These are phyloP conservation scores for Seira ritae DNA, from an alignment of 2,888 invertebrate species.

Conservation along the genomic window DNA sequence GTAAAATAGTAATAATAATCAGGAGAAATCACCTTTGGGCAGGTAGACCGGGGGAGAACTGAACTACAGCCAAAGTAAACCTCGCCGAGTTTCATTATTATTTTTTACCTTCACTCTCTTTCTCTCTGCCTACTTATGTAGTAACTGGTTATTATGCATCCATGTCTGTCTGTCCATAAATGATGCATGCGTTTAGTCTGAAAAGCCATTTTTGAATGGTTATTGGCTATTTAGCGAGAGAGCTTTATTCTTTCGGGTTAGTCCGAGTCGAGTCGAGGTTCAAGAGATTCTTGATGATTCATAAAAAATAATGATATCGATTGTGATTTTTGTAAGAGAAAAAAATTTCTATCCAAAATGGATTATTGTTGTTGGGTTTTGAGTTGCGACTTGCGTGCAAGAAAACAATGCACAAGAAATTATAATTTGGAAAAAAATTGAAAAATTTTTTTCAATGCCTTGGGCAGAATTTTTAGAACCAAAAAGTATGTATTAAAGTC, in stretches of 20 bases:
- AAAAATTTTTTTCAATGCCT: no score
- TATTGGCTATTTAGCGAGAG: conserved; percentile 41
- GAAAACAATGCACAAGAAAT: no score
- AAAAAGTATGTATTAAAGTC: background rate
- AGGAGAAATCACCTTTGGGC: conserved; percentile 60
- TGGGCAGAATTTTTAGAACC: no score
- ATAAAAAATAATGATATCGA: background rate
- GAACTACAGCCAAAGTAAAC: no score
- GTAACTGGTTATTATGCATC: background rate
- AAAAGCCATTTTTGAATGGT: conserved; percentile 37
- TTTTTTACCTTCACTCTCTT: no score
- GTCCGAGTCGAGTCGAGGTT: background rate
- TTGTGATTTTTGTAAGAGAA: background rate
- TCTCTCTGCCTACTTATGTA: background rate
- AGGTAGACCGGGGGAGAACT: conserved; percentile 30
- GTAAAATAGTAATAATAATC: conserved; percentile 64
- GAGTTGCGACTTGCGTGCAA: background rate
- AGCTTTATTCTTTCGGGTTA: background rate
- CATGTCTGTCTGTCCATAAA: background rate
- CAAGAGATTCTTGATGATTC: background rate
- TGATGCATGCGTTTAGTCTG: background rate
- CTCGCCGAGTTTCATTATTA: no score
- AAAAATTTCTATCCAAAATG: background rate
- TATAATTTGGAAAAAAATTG: no score
- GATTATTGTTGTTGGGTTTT: no score